phyloP scores from a whole-genome alignment of 2,888 invertebrate genomes.

The Chironomus riparius region DNA sequence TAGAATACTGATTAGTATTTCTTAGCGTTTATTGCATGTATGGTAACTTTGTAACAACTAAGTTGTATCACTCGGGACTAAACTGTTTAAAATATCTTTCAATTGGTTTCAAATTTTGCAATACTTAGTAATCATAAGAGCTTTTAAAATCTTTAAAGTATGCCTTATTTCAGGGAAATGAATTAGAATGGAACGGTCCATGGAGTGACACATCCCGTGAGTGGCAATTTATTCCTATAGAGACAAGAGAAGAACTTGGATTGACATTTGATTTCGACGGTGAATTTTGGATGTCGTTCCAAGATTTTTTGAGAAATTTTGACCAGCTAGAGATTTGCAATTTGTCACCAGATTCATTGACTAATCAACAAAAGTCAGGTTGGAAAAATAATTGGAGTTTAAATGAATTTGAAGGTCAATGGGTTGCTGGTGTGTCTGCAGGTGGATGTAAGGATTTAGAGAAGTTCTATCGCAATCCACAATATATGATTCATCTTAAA shows the following conservation, averaged over 20 bases:
- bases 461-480: constrained; percentile 89
- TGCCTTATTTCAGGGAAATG: constrained; percentile 63
- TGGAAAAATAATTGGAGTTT: constrained; percentile 87
- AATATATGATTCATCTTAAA: constrained; percentile 74
- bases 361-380: constrained; percentile 57
- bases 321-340: constrained; percentile 86
- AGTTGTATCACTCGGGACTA: too few relatives aligned
- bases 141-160: too few relatives aligned
- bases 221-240: constrained; percentile 80
- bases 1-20: too few relatives aligned
- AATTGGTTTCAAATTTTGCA: too few relatives aligned
- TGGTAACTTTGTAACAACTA: too few relatives aligned
- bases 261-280: constrained; percentile 87
- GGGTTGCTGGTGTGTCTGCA: constrained; percentile 81
- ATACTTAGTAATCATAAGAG: too few relatives aligned
- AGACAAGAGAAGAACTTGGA: constrained; percentile 78
- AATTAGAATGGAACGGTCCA: constrained; percentile 88
- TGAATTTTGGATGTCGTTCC: constrained; percentile 96
- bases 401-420: constrained; percentile 86
- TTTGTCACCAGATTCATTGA: constrained; percentile 85
- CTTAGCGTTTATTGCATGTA: too few relatives aligned
- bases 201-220: constrained; percentile 90
- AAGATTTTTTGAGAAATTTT: constrained; percentile 80
- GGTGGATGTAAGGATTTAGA: constrained; percentile 96
- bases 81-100: too few relatives aligned